Base-by-base conservation (phyloP, 2,888 invertebrate species). In the Melanostoma mellinum region DNA sequence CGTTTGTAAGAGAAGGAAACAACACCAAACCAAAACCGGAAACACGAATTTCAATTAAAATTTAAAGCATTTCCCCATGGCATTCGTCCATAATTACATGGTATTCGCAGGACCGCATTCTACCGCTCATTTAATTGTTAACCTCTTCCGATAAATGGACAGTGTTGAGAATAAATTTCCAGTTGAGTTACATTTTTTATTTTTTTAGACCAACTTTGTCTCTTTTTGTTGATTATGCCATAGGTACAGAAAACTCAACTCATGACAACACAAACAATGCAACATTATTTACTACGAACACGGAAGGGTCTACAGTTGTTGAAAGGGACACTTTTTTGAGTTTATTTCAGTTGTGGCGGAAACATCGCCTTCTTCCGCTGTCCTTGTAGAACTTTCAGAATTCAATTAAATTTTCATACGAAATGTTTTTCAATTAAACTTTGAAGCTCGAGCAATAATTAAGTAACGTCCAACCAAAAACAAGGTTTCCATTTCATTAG, bases 371-470 rank as follows among this genome's bases (percentile, higher is more conserved):
- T 32, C 71, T 53, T 68, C 55, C 61, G 79, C 20, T 52, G 53
- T 72, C 72, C 65, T 72, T 67, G 6, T 58, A 40, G 55, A 6
- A 1, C 38, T 74, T 68, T 56, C 63, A 52, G 69, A 61, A 73
- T 75, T 33, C 38, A 55, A 80, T 67, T 72, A 55, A 81, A 81
- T 81, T 77, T 81, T 72, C 76, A 72, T 72, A 67, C 65, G 61
- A 72, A 81, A 60, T 61, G 60, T 48, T 72, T 20, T 76, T 53
- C 76, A 77, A 76, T 81, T 81, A 80, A 80, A 75, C 65, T 77
- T 77, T 81, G 60, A 55, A 81, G 77, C 81, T 81, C 40, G 60
- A 53, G 71, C 71, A 81, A 81, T 81, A 75, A 81, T 81, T 81
- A 81, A 81, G 46, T 36, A 61, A 81, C 55, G 53, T 46, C 76